phyloP scores from a whole-genome alignment of 2,888 invertebrate genomes.

The Rhynchonema sp. region DNA sequence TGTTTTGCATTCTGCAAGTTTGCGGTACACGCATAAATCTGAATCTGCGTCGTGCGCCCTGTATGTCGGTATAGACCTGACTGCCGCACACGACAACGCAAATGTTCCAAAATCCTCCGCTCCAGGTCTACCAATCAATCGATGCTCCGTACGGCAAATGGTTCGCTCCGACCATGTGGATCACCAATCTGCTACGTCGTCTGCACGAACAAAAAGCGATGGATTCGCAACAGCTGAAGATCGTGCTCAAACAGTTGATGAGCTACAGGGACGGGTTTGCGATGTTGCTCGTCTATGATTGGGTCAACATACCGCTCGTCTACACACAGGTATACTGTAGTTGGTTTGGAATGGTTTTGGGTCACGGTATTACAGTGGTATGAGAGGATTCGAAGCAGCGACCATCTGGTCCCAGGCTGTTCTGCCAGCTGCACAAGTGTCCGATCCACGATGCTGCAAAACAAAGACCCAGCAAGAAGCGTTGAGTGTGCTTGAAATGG shows the following conservation, averaged over 20 bases:
- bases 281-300: conserved; percentile 33
- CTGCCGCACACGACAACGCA: too few relatives aligned
- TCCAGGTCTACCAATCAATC: conserved; percentile 28
- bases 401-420: too few relatives aligned
- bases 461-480: too few relatives aligned
- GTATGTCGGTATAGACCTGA: too few relatives aligned
- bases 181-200: conserved; percentile 30
- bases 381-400: too few relatives aligned
- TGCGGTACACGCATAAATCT: too few relatives aligned
- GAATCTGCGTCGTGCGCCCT: too few relatives aligned
- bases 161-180: conserved; percentile 37
- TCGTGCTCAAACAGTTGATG: conserved; percentile 26
- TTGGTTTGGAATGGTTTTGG: neutral
- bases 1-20: too few relatives aligned
- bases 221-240: conserved; percentile 30
- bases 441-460: too few relatives aligned
- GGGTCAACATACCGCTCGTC: conserved; percentile 34
- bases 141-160: conserved; percentile 36
- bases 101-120: too few relatives aligned
- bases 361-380: neutral
- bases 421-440: too few relatives aligned
- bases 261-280: conserved; percentile 30
- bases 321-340: conserved; percentile 30
- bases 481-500: too few relatives aligned
- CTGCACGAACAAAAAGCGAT: conserved; percentile 23